Evolutionary conservation across 2,888 invertebrate species (phyloP), one percentile per base, ranked within the genome.

Genomic region (Amphimallon solstitiale): DNA sequence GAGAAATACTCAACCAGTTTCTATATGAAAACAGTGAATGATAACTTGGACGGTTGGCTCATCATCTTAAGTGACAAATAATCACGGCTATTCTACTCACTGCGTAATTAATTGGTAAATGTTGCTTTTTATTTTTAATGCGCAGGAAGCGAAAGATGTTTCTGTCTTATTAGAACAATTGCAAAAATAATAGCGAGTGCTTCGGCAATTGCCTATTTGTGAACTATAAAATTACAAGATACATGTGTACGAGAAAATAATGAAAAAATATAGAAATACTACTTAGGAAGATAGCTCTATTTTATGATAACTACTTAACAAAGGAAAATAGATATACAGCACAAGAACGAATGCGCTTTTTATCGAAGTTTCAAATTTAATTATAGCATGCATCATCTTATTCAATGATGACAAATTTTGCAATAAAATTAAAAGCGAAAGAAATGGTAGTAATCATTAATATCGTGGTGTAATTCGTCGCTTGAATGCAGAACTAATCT

Each of bases 21-120:
- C 34, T 40, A 63, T 35, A 48, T 40, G 21, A 40, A 45, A n/a
- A 66, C 46, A 54, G 40, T 37, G 63, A 68, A 43, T 61, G 70
- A 54, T 37, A 54, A 69, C 17, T 63, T 76, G 80, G 67, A 7
- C 75, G 43, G 54, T 69, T 80, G 80, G 71, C 76, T 79, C 76
- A 79, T 81, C 80, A 79, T 79, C 79, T 81, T 79, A 81, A 81
- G 81, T 81, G 81, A 81, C 80, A 81, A 81, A 80, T 81, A 81
- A 81, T 81, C 81, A 81, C 80, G 78, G 75, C 76, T 77, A 77
- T 78, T 78, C 73, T 73, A 76, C 79, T 77, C 76, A 74, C 71
- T 73, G 68, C 70, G 74, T 79, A 80, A 81, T 81, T 81, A 81
- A 81, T 81, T 81, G 80, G 79, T 80, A 80, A 81, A 79, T 79